Conservation (phyloP, 2,113 vertebrate species). For the Brachionichthys hirsutus region DNA sequence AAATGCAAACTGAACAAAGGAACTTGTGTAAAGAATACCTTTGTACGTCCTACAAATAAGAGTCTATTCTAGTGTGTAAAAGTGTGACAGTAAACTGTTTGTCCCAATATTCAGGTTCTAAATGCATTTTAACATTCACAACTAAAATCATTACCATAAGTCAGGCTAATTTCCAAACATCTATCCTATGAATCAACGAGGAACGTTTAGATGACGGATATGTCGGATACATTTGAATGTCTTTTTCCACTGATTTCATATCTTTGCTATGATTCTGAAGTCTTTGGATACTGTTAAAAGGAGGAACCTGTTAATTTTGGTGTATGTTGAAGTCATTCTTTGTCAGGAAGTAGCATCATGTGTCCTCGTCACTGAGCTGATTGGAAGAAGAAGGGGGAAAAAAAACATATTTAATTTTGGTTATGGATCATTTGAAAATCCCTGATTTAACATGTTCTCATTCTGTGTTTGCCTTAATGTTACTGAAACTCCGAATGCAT, state of each 20-base stretch:
- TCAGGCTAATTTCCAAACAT: conserved; percentile 45
- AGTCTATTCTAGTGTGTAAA: conserved; percentile 76
- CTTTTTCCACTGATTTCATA: conserved; percentile 71
- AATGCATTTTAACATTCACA: conserved; percentile 74
- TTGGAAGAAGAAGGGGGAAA: conserved; percentile 19
- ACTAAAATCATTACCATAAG: conserved; percentile 55
- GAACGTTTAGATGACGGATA: conserved; percentile 14
- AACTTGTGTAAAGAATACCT: conserved; percentile 73
- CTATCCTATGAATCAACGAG: conserved; percentile 31
- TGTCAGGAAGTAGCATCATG: conserved; percentile 76
- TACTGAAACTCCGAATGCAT: conserved; percentile 85
- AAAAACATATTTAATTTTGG: conserved; percentile 41
- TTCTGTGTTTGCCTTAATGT: conserved; percentile 80
- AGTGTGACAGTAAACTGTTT: conserved; percentile 74
- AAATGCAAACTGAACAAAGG: conserved; percentile 68
- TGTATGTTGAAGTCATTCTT: conserved; percentile 81
- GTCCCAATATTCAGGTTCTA: conserved; percentile 77
- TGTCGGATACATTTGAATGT: conserved; percentile 69
- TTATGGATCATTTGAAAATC: conserved; percentile 59
- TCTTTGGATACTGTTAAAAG: conserved; percentile 81
- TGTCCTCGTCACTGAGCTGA: conserved; percentile 86
- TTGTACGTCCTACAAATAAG: conserved; percentile 75
- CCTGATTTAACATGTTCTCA: conserved; percentile 75
- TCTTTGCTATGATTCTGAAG: conserved; percentile 81
- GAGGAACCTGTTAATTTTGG: conserved; percentile 70